Evolutionary conservation across 1,140 invertebrate species (phyloP), one percentile per base, ranked within the genome.

Genomic region (Pseudomyrmex concolor): DNA sequence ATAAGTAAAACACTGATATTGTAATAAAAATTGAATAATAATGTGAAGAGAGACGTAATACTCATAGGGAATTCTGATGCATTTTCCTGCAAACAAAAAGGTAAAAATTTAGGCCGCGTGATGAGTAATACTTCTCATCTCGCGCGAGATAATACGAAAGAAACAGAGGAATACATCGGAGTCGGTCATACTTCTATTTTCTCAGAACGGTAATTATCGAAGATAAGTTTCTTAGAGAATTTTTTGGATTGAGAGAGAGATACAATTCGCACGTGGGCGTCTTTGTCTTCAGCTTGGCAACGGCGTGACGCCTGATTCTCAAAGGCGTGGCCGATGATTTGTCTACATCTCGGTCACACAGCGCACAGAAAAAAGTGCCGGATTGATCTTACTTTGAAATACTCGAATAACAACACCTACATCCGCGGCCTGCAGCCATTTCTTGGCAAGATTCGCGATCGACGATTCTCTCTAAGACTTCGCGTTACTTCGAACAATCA

Each of bases 191-290:
- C 64, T 63, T 63, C 3, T 19, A 66, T 57, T 51, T 85, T 84
- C 55, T 70, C 67, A 48, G 13, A 45, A 63, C n/a, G 34, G 48
- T 43, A 86, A 80, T 68, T 80, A 72, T 67, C 45, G 25, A 55
- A 67, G 17, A 60, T 51, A 34, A 34, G 50, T 51, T 74, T 85
- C 25, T 10, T 54, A 70, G 54, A 55, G 59, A 45, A 86, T 68
- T 55, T 83, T 86, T 71, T 8, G 59, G 73, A 77, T 84, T 19
- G 48, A 50, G 60, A 50, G 34, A 48, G 70, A 85, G 83, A 77
- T 83, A 25, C 62, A 80, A 86, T 83, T 73, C 17, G 57, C 63
- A 59, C 62, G 84, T 86, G 48, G 85, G 85, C 55, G 71, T 86
- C 70, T 78, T 70, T 83, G 82, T 84, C 62, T 64, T 73, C 73